Base-by-base conservation (phyloP, 2,797 vertebrate genomes). In the Mycteria americana region DNA sequence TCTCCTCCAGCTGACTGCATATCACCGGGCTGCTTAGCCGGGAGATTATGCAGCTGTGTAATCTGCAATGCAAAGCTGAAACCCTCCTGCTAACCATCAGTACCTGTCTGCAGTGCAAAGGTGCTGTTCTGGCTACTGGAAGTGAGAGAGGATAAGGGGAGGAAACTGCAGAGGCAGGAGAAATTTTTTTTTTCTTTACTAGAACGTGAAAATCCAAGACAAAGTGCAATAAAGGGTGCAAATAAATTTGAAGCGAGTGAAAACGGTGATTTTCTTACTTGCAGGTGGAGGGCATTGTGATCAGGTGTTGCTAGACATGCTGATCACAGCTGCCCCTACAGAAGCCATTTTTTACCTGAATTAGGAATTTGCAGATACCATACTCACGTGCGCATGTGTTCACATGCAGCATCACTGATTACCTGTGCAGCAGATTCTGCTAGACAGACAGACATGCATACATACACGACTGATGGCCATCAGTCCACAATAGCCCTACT, bases 101-200 rank as follows among this genome's bases (percentile, higher is more conserved):
- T 65, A 85, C 90, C 74, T 83, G 57, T 31, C 89, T 85, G 89
- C 86, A 89, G 73, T 11, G 84, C 73, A 79, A 89, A 93, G 88
- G 73, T 85, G 57, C 78, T 96, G 77, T 81, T 94, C 95, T 94
- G 94, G 59, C 90, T 94, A 83, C 64, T 85, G 91, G 46, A 91
- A 76, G 69, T 41, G 79, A 57, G 91, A 92, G 50, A 93, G 91
- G 63, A 23, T 87, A 94, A 88, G 33, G 46, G 85, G 46, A 59
- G 56, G 54, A 69, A 88, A 48, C 27, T 45, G 65, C 18, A 94
- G 51, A 78, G 57, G 30, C 39, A 67, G 64, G 63, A 83, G 43
- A 82, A 35, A 30, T 25, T 18, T 50, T 9, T 75, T 41, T 68
- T 74, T 86, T 43, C 65, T 65, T 43, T 59, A 90, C 56, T 23